Evolutionary conservation across 2,797 vertebrate species (phyloP), one percentile per base, ranked within the genome.

Genomic region (Choloepus didactylus): DNA sequence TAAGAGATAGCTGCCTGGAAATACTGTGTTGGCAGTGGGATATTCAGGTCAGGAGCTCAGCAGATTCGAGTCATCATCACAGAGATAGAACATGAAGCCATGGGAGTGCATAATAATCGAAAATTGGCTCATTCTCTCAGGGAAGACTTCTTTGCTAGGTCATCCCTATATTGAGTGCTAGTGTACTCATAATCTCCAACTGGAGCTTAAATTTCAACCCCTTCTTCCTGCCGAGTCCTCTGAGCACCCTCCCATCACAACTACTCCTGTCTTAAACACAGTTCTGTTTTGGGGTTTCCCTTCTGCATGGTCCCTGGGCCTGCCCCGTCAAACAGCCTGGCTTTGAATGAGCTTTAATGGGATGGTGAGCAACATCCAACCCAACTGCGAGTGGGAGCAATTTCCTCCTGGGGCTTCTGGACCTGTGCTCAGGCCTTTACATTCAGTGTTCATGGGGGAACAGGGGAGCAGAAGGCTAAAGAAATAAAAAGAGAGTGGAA

Each of bases 11-110:
- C 19, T 0, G 19, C 79, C 83, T 97, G 95, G 95, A 97, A 97
- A 97, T 27, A 77, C 38, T 69, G 79, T 76, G 88, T 77, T 93
- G 82, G 85, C 73, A 59, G 59, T 75, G 94, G 92, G 87, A 86
- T 86, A 96, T 93, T 95, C 66, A 73, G 89, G 95, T 94, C 91
- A 94, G 85, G 79, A 95, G 91, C 97, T 96, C 82, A 95, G 96
- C 94, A 95, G 69, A 56, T 80, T 87, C 96, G 38, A 96, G 92
- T 97, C 96, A 96, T 77, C 12, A 0, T 38, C 29, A 93, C 80
- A 91, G 14, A 96, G 91, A 97, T 96, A 97, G 96, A 35, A 7
- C 86, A 60, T 81, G 83, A 95, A 92, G 62, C 87, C 91, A 89
- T 89, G 85, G 86, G 82, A 81, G 38, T 89, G n/a, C 60, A 59